phyloP scores from a whole-genome alignment of 2,797 vertebrate genomes.

The Perdix hodgsoniae region DNA sequence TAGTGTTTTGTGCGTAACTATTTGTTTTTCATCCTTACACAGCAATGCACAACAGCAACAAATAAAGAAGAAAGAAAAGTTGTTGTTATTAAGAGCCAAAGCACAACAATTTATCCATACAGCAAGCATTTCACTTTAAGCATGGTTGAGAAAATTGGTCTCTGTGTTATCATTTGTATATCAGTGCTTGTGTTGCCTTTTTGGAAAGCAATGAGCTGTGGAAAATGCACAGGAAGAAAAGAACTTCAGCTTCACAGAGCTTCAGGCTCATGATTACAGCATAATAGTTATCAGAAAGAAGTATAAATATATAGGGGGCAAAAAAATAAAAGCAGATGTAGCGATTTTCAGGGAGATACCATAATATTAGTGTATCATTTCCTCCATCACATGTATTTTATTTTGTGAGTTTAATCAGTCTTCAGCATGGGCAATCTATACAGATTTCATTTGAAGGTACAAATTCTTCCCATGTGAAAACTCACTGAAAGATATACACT shows the following conservation, averaged over 20 bases:
- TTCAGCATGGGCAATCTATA: neutral
- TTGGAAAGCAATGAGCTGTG: slow-evolving; percentile 23
- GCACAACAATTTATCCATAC: neutral
- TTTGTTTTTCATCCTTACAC: neutral
- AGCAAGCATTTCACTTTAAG: slow-evolving; percentile 10
- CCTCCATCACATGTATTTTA: neutral
- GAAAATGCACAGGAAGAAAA: slow-evolving; percentile 17
- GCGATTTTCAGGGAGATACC: neutral
- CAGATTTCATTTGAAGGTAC: neutral
- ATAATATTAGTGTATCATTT: neutral
- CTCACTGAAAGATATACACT: neutral
- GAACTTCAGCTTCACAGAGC: neutral
- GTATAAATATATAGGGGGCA: neutral
- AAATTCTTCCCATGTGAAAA: neutral
- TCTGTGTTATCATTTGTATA: neutral
- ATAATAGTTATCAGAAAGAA: neutral
- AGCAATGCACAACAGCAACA: neutral
- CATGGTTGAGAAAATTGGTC: neutral
- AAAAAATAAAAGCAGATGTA: neutral
- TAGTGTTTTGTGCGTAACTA: neutral
- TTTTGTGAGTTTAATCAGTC: neutral
- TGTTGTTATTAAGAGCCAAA: neutral
- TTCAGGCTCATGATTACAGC: neutral
- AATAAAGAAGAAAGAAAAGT: neutral
- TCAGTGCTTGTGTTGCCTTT: neutral